Conservation (phyloP, 2,888 invertebrate species). For the Phortica okadai region DNA sequence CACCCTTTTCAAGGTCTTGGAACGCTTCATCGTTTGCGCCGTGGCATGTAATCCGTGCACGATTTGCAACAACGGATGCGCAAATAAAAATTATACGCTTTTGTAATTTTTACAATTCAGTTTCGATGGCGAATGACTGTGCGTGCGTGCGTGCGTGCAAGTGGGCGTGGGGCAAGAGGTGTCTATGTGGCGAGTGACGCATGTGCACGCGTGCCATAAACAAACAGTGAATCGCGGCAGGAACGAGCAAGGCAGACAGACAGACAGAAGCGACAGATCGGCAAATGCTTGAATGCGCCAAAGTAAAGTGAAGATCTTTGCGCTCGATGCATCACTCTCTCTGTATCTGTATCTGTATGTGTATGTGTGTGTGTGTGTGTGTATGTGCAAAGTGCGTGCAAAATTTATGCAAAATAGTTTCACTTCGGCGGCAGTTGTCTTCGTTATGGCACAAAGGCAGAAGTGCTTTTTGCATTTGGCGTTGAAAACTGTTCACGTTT, state of each 20-base stretch:
- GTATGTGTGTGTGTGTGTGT: not conserved
- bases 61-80: conserved; percentile 64
- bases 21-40: not conserved
- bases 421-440: conserved; percentile 10
- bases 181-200: not conserved
- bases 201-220: conserved; percentile 26
- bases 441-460: not conserved
- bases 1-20: not conserved
- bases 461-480: not conserved
- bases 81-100: conserved; percentile 69
- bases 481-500: not conserved
- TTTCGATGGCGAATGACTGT: not conserved
- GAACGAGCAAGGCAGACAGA: conserved; percentile 8
- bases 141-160: not conserved
- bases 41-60: conserved; percentile 40
- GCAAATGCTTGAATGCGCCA: not conserved
- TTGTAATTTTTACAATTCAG: conserved; percentile 17
- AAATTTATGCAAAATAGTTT: conserved; percentile 61
- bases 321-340: too few relatives aligned
- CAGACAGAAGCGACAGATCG: not conserved
- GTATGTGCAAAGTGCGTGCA: conserved; percentile 55
- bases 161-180: not conserved
- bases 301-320: too few relatives aligned
- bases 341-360: not conserved
- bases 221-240: not conserved